Conservation (phyloP, 2,797 vertebrate genomes). For the Botia almorhae region DNA sequence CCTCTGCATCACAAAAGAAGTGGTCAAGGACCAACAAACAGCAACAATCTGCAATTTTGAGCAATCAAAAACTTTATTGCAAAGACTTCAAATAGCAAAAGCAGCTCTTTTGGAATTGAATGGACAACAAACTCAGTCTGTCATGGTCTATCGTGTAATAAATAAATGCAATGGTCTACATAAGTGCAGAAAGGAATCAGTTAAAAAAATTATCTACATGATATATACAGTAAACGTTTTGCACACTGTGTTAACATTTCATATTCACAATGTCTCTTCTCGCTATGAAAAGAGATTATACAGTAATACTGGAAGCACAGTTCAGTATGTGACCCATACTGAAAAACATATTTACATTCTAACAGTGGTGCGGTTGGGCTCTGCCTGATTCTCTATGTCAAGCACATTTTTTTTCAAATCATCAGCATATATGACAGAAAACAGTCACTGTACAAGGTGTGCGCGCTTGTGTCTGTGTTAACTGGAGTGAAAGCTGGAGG, state of each 20-base stretch:
- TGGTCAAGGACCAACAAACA: not conserved
- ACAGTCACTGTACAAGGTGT: constrained; percentile 4
- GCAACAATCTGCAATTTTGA: not conserved
- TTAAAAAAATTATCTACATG: constrained; percentile 42
- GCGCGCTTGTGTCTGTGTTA: constrained; percentile 70
- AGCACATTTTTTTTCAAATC: not conserved
- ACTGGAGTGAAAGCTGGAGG: constrained; percentile 97
- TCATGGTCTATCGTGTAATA: constrained; percentile 47
- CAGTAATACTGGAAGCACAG: constrained; percentile 46
- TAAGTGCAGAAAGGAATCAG: constrained; percentile 56
- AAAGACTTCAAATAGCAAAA: constrained; percentile 46
- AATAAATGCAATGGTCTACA: constrained; percentile 57
- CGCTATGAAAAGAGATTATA: constrained; percentile 12
- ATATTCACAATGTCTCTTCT: constrained; percentile 28
- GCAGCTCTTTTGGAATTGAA: constrained; percentile 48
- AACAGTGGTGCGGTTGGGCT: constrained; percentile 48
- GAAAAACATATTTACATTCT: constrained; percentile 45
- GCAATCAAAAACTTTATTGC: constrained; percentile 58
- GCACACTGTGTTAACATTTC: constrained; percentile 9
- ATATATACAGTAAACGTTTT: constrained; percentile 45
- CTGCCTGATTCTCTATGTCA: constrained; percentile 45
- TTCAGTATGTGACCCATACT: constrained; percentile 16
- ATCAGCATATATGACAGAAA: not conserved
- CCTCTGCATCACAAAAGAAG: not conserved
- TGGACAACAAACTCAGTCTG: constrained; percentile 1